Base-by-base conservation (phyloP, 2,888 invertebrate species). In the Xylota segnis region DNA sequence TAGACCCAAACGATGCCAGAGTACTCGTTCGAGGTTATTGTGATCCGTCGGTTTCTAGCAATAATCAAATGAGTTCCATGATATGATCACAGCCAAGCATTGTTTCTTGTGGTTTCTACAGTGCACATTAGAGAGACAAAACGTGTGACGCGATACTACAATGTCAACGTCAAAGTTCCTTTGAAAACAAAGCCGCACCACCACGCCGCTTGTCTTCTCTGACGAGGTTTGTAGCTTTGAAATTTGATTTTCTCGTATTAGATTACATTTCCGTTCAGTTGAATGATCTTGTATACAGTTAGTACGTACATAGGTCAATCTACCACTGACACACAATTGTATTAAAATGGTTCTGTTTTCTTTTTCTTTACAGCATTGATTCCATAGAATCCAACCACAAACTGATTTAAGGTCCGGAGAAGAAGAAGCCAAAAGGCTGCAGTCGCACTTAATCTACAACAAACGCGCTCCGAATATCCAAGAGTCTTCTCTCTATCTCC, bases 351-450 rank as follows among this genome's bases (percentile, higher is more conserved):
- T 61, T 45, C 81, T 66, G 32, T 59, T n/a, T 68, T 45, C 16
- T 40, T 47, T 59, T 74, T 23, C 3, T 58, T 63, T 47, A 47
- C 59, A 82, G 82, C 68, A 76, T 82, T 76, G 76, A 61, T 66
- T 82, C 7, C 63, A 66, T 74, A 61, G 56, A 74, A 27, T 27
- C 7, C 43, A 65, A 23, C 16, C 9, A 61, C n/a, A 43, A 59
- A 72, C 18, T 59, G 66, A 72, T 23, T 72, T 82, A 82, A 82
- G 82, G 86, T 77, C 45, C 50, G 86, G 86, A 77, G 86, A 82
- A 82, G 84, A 76, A 86, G 86, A 84, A 68, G 56, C 71, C 63
- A 63, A 58, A 79, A 66, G 75, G 71, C 9, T 2, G 9, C 61
- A 68, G 71, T 71, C 29, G 68, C 40, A 75, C 12, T 14, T 52